Conservation (phyloP, 2,797 vertebrate genomes). For the Fringilla coelebs region DNA sequence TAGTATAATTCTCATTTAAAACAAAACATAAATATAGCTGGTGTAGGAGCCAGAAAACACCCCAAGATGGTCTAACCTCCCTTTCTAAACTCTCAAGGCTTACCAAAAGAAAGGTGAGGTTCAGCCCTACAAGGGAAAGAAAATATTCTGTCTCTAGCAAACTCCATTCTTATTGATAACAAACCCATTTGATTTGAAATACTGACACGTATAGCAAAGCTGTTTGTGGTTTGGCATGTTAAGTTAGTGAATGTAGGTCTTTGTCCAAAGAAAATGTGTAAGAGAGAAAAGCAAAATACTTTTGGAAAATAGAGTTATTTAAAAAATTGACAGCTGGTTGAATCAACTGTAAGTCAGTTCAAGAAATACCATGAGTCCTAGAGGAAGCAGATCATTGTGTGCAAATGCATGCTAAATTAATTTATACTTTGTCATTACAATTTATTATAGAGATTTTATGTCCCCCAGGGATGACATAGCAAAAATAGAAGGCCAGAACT, state of each 20-base stretch:
- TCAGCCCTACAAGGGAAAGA: background rate
- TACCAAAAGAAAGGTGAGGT: background rate
- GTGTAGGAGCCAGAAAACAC: background rate
- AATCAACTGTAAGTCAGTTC: background rate
- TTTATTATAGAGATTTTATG: constrained; percentile 19
- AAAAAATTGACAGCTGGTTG: background rate
- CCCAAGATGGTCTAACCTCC: background rate
- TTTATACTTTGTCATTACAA: background rate
- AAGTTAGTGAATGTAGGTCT: background rate
- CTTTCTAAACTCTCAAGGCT: background rate
- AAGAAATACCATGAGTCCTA: constrained; percentile 7
- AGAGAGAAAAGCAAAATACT: background rate
- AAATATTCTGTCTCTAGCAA: background rate
- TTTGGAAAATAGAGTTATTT: background rate
- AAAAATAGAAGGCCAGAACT: background rate
- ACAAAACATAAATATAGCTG: background rate
- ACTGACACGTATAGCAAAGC: background rate
- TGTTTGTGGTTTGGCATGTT: background rate
- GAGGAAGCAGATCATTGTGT: background rate
- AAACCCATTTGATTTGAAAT: background rate
- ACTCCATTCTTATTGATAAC: background rate
- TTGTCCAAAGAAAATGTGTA: background rate
- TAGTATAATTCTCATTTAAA: background rate
- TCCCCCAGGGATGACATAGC: background rate
- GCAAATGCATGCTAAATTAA: constrained; percentile 30